These are phyloP conservation scores for Formica aserva DNA, from an alignment of 2,888 invertebrate genomes.

Conservation along the genomic window DNA sequence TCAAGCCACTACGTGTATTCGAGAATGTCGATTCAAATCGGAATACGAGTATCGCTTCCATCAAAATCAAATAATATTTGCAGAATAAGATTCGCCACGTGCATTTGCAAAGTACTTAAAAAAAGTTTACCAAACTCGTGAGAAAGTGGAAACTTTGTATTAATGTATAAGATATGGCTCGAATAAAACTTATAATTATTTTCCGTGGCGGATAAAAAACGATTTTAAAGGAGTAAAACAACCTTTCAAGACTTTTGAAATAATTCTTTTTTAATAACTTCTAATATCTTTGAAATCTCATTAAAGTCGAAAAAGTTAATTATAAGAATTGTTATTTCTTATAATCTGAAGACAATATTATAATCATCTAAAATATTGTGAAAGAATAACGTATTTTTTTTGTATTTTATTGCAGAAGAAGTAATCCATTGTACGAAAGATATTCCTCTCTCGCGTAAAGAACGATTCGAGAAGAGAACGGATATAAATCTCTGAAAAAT, in stretches of 20 bases:
- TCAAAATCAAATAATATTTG: not conserved
- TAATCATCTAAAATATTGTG: not conserved
- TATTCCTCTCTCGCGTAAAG: not conserved
- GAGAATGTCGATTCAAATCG: not conserved
- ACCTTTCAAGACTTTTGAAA: not conserved
- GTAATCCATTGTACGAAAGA: not conserved
- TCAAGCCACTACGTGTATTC: not conserved
- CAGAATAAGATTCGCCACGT: not conserved
- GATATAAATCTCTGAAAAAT: not conserved
- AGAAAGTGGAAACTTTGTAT: slow-evolving; percentile 8
- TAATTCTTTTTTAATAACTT: not conserved
- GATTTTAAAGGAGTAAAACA: not conserved
- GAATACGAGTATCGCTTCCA: too few relatives aligned
- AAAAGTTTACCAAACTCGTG: slow-evolving; percentile 4
- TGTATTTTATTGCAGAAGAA: not conserved
- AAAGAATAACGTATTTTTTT: not conserved
- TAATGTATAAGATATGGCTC: not conserved
- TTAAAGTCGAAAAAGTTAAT: not conserved
- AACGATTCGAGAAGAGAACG: not conserved
- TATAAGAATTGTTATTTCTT: not conserved
- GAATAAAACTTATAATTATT: slow-evolving; percentile 3
- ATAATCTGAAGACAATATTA: not conserved
- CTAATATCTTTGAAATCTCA: not conserved
- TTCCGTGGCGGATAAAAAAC: not conserved
- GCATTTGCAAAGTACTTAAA: not conserved